Evolutionary conservation across 2,797 vertebrate genomes (phyloP).

Genomic region (Halcyon chelicuti): DNA sequence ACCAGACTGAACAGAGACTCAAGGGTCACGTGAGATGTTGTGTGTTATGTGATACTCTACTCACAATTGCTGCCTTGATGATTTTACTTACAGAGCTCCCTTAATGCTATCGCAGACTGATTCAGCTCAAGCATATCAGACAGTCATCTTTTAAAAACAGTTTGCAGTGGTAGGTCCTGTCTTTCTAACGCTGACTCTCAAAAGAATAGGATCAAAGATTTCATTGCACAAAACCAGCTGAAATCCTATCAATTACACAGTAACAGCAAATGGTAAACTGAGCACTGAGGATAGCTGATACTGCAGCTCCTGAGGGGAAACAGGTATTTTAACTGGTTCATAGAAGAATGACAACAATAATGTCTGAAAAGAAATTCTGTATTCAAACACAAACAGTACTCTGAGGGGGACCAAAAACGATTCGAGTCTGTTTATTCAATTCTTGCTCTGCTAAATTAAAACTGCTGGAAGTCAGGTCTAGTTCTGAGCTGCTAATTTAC

Average conservation of each 20-base stretch:
- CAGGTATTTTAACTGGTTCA: background rate
- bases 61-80: background rate
- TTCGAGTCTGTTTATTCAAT: background rate
- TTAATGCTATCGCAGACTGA: background rate
- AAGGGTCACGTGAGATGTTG: background rate
- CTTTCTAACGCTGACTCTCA: background rate
- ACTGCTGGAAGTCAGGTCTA: background rate
- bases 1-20: background rate
- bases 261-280: background rate
- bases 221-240: background rate
- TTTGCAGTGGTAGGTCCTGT: background rate
- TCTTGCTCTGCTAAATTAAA: background rate
- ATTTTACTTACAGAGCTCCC: background rate
- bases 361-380: background rate
- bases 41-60: background rate
- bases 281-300: background rate
- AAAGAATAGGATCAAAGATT: background rate
- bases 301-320: background rate
- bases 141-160: background rate
- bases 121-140: background rate
- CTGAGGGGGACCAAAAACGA: background rate
- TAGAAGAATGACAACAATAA: background rate
- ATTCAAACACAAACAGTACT: background rate
- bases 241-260: background rate
- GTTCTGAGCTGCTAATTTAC: background rate